A percentile compares a stretch with the other conserved stretches of the same genome.
Conservation (phyloP, 2,797 vertebrate genomes). For the Hemitrygon akajei region DNA sequence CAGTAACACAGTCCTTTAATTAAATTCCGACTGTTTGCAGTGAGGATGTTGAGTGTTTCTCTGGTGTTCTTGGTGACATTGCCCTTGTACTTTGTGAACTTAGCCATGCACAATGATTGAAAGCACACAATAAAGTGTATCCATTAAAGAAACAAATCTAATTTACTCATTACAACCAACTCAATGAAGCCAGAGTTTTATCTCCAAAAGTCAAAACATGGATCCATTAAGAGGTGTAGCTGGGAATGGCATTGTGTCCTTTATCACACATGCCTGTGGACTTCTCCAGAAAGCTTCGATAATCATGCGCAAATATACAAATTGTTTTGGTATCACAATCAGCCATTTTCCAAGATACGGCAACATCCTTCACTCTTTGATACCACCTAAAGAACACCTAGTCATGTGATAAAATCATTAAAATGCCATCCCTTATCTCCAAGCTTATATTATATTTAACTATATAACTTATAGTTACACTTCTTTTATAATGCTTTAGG, state of each 20-base stretch:
- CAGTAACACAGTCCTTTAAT: constrained; percentile 43
- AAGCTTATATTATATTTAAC: too few species aligned
- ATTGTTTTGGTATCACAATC: too few species aligned
- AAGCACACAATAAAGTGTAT: constrained; percentile 53
- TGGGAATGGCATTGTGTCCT: not conserved
- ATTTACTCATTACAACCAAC: not conserved
- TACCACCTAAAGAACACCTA: too few species aligned
- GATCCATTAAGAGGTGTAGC: not conserved
- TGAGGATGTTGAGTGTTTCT: constrained; percentile 44
- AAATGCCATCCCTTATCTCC: too few species aligned
- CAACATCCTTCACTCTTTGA: too few species aligned
- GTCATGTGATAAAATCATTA: too few species aligned
- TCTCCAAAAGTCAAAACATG: not conserved
- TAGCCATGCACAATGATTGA: constrained; percentile 65
- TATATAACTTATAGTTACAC: too few species aligned
- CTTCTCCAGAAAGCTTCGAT: not conserved
- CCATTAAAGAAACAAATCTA: constrained; percentile 47
- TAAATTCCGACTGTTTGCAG: constrained; percentile 48
- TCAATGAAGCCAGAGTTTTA: not conserved
- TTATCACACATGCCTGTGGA: not conserved
- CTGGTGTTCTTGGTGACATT: constrained; percentile 50
- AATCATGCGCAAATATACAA: not conserved
- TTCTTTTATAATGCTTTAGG: too few species aligned
- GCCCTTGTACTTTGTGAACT: constrained; percentile 59
- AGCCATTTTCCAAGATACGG: too few species aligned